Conservation (phyloP, 2,113 vertebrate species). For the Aegotheles bennettii region DNA sequence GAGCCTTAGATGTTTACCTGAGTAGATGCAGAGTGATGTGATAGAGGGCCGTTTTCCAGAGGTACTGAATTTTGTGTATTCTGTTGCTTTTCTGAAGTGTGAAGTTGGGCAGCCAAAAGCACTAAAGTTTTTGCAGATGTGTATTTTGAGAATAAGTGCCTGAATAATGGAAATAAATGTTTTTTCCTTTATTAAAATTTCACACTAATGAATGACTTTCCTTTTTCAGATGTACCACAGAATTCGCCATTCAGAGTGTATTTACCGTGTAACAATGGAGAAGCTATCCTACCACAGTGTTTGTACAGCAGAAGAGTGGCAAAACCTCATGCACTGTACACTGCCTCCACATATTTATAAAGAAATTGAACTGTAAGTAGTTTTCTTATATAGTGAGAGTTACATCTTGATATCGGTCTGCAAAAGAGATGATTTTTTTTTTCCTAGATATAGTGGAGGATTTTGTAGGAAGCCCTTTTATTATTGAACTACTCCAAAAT, state of each 20-base stretch:
- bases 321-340: slow-evolving; percentile 86
- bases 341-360: slow-evolving; percentile 87
- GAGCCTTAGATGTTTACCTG: not conserved
- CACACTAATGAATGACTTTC: not conserved
- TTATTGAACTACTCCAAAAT: not conserved
- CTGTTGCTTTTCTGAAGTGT: not conserved
- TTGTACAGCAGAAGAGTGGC: slow-evolving; percentile 95
- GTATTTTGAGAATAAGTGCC: not conserved
- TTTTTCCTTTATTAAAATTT: not conserved
- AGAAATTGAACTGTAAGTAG: slow-evolving; percentile 89
- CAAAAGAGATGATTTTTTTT: not conserved
- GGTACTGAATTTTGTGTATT: not conserved
- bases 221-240: slow-evolving; percentile 92
- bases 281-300: slow-evolving; percentile 98
- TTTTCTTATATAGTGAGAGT: not conserved
- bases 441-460: not conserved
- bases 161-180: not conserved
- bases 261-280: slow-evolving; percentile 98
- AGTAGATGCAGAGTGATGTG: not conserved
- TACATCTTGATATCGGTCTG: not conserved
- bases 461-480: not conserved
- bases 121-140: not conserved
- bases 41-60: not conserved
- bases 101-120: not conserved
- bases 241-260: slow-evolving; percentile 98